Evolutionary conservation across 2,113 vertebrate species (phyloP).

Genomic region (Tragelaphus scriptus): DNA sequence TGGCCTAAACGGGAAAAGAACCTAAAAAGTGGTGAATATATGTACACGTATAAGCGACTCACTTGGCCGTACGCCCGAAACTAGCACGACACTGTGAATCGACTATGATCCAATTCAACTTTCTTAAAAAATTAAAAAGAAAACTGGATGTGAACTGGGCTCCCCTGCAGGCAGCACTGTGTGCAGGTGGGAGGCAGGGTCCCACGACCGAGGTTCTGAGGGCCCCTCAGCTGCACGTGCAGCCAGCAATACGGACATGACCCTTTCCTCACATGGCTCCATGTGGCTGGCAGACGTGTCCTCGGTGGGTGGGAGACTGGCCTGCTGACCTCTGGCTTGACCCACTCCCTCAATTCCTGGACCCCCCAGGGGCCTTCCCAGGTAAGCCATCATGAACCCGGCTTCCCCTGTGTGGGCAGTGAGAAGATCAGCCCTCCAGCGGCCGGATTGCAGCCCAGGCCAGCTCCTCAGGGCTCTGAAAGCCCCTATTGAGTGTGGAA

Average conservation of each 20-base stretch:
- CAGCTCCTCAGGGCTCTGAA: conserved; percentile 58
- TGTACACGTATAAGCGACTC: background rate
- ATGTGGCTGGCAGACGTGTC: fast-evolving
- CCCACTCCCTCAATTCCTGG: background rate
- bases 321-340: background rate
- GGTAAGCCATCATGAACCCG: conserved; percentile 40
- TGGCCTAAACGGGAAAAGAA: background rate
- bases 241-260: fast-evolving
- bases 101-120: background rate
- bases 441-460: conserved; percentile 18
- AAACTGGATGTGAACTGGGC: background rate
- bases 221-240: fast-evolving
- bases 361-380: fast-evolving
- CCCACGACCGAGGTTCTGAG: fast-evolving
- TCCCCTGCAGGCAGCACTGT: background rate
- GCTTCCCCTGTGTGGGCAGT: background rate
- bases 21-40: background rate
- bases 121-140: background rate
- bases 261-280: fast-evolving
- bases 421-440: conserved; percentile 20
- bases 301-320: fast-evolving
- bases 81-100: no score
- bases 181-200: fast-evolving
- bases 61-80: background rate
- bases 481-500: conserved; percentile 65